A percentile compares a stretch with the other conserved stretches of the same genome.
These are phyloP conservation scores for Seira ritae DNA, from an alignment of 2,888 invertebrate genomes.

Conservation along the genomic window DNA sequence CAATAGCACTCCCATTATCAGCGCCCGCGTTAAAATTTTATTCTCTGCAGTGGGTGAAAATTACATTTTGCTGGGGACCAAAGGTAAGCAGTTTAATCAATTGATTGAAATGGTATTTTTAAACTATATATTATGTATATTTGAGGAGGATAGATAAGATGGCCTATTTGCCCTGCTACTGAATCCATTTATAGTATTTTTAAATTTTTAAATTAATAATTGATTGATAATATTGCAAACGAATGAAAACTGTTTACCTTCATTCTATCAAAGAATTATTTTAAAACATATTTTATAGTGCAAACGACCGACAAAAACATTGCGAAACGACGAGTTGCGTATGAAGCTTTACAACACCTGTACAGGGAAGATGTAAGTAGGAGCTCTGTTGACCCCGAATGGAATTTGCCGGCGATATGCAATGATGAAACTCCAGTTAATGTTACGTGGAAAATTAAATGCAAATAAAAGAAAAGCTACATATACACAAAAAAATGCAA, in stretches of 20 bases:
- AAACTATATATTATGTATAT: too few relatives aligned
- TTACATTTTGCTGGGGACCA: background rate
- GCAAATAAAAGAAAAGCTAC: too few relatives aligned
- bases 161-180: too few relatives aligned
- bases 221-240: background rate
- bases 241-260: background rate
- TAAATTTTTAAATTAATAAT: background rate
- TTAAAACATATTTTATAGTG: too few relatives aligned
- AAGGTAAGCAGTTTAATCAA: background rate
- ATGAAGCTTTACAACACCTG: background rate
- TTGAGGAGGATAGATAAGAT: too few relatives aligned
- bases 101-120: background rate
- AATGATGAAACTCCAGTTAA: background rate
- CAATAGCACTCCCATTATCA: too few relatives aligned
- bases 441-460: background rate
- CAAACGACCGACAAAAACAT: too few relatives aligned
- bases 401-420: background rate
- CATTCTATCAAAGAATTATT: background rate
- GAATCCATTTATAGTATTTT: background rate
- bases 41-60: background rate
- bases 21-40: background rate
- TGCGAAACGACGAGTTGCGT: slow-evolving; percentile 27
- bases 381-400: background rate
- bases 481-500: too few relatives aligned
- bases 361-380: background rate